A percentile compares a stretch with the other conserved stretches of the same genome.
Conservation (phyloP, 2,888 invertebrate genomes). For the Rhorus exstirpatorius region DNA sequence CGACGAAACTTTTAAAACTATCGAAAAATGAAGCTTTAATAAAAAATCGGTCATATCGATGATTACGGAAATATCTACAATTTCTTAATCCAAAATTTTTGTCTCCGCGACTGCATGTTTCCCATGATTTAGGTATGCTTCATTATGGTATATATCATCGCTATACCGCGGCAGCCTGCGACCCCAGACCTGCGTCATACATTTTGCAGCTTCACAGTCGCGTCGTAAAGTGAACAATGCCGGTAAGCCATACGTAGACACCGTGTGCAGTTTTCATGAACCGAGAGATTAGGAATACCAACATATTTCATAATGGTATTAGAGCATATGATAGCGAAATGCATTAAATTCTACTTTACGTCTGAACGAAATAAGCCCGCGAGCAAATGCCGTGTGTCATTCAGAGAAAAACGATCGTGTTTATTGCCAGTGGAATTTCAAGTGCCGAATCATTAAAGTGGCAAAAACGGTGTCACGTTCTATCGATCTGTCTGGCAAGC, state of each 20-base stretch:
- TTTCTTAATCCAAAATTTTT: too few relatives aligned
- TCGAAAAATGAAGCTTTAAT: too few relatives aligned
- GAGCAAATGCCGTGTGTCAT: background rate
- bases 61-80: too few relatives aligned
- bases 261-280: conserved; percentile 19
- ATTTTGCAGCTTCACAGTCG: conserved; percentile 37
- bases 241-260: conserved; percentile 29
- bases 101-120: conserved; percentile 24
- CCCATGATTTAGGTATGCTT: background rate
- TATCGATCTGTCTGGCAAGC: background rate
- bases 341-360: background rate
- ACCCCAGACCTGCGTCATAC: conserved; percentile 18
- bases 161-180: background rate
- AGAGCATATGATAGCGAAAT: background rate
- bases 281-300: conserved; percentile 40
- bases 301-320: conserved; percentile 4
- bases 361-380: background rate
- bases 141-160: too few relatives aligned
- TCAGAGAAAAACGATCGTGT: background rate
- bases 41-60: too few relatives aligned
- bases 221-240: conserved; percentile 37
- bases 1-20: too few relatives aligned
- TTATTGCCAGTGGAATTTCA: background rate
- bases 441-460: background rate
- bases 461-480: background rate